A percentile compares a stretch with the other conserved stretches of the same genome.
These are phyloP conservation scores for Maccullochella peelii DNA, from an alignment of 2,113 vertebrate species.

Conservation along the genomic window DNA sequence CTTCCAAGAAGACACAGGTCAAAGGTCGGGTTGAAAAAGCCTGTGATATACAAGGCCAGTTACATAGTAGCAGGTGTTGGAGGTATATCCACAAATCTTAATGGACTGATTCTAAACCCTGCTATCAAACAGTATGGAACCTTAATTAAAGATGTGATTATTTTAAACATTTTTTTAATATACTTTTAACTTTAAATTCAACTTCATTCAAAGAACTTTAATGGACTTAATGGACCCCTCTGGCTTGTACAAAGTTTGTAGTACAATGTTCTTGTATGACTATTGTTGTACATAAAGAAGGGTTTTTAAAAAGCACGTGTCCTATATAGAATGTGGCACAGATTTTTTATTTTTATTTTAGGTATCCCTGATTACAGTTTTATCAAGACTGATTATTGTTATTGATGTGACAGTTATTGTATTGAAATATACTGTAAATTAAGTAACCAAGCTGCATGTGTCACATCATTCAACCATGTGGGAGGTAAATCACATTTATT, in stretches of 20 bases:
- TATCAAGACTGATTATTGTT: not conserved
- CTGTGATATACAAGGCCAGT: not conserved
- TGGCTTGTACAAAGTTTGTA: not conserved
- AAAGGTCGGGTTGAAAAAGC: not conserved
- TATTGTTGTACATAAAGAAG: not conserved
- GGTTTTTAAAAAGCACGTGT: not conserved
- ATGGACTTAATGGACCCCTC: not conserved
- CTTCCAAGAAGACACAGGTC: constrained; percentile 7
- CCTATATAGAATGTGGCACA: not conserved
- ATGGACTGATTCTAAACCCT: not conserved
- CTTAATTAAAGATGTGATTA: not conserved
- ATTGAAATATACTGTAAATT: not conserved
- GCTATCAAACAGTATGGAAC: not conserved
- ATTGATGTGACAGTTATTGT: not conserved
- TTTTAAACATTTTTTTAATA: too few relatives aligned
- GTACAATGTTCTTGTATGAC: not conserved
- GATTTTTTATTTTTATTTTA: too few relatives aligned
- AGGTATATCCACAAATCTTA: constrained; percentile 7
- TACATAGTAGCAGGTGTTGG: not conserved
- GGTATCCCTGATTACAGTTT: not conserved
- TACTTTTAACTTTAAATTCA: not conserved
- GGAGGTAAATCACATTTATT: not conserved
- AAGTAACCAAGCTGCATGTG: not conserved
- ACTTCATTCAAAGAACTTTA: not conserved
- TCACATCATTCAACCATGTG: not conserved